phyloP scores from a whole-genome alignment of 2,113 vertebrate genomes.

The Mobula birostris region DNA sequence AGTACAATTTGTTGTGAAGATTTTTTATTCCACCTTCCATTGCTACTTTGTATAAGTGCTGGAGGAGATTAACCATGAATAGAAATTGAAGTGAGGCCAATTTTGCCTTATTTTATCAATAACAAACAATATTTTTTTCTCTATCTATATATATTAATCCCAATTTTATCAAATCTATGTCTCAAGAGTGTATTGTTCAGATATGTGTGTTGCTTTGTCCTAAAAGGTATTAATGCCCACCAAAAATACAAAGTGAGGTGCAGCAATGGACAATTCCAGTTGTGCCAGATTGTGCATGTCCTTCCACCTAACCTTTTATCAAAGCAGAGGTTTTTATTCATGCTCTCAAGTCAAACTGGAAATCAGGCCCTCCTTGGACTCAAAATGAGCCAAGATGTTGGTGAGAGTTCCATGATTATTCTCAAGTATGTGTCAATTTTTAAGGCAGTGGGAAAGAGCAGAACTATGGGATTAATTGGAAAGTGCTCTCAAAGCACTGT shows the following conservation, averaged over 20 bases:
- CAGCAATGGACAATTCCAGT: neutral
- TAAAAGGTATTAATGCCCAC: no score
- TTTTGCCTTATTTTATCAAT: neutral
- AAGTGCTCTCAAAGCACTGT: neutral
- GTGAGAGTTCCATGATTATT: no score
- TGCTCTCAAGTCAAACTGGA: neutral
- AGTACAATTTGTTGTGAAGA: neutral
- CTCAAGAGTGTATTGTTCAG: no score
- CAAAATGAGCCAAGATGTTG: neutral
- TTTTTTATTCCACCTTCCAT: neutral
- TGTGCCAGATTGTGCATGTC: neutral
- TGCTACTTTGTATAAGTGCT: neutral
- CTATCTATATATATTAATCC: no score
- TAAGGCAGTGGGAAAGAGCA: neutral
- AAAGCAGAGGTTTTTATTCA: neutral
- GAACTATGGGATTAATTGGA: neutral
- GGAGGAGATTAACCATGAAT: neutral
- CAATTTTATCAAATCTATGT: no score
- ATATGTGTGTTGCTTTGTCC: no score
- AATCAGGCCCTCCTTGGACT: neutral
- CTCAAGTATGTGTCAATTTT: neutral
- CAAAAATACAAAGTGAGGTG: no score
- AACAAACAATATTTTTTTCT: no score
- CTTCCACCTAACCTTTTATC: neutral
- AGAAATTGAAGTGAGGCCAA: neutral